Conservation (phyloP, 1,140 invertebrate species). For the Conus ventricosus region DNA sequence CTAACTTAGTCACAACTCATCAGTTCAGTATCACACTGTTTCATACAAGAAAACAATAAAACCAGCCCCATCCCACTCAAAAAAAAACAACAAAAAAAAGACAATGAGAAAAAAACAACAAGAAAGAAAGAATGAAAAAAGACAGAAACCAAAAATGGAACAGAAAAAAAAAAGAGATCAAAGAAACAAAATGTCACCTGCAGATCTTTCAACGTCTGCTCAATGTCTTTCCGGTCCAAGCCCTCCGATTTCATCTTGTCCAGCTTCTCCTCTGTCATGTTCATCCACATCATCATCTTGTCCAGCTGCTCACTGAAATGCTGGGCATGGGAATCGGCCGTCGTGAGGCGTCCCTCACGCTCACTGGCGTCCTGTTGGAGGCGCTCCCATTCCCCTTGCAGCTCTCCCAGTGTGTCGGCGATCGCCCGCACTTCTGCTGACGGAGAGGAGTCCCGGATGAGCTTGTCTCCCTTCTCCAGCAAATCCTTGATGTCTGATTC, state of each 20-base stretch:
- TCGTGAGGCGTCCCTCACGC: conserved; percentile 58
- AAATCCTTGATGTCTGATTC: conserved; percentile 74
- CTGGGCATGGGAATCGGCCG: conserved; percentile 85
- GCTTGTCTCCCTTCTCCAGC: conserved; percentile 90
- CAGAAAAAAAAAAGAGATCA: no score
- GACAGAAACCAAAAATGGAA: no score
- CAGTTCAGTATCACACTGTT: no score
- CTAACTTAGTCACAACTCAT: no score
- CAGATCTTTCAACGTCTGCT: conserved; percentile 91
- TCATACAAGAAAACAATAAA: no score
- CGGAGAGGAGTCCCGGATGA: conserved; percentile 79
- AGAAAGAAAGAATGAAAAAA: no score
- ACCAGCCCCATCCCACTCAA: no score
- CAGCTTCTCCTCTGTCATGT: conserved; percentile 89
- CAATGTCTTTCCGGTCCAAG: conserved; percentile 90
- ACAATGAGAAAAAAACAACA: no score
- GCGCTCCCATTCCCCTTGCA: conserved; percentile 61
- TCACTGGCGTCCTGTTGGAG: conserved; percentile 57
- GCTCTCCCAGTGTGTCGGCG: conserved; percentile 53
- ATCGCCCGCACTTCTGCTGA: conserved; percentile 53
- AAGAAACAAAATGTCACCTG: conserved; percentile 76
- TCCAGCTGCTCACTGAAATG: conserved; percentile 91
- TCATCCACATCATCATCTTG: conserved; percentile 90
- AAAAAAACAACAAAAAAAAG: no score
- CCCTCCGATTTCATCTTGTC: conserved; percentile 87